Evolutionary conservation across 2,113 vertebrate species (phyloP), one percentile per base, ranked within the genome.

Genomic region (Elachura formosa): DNA sequence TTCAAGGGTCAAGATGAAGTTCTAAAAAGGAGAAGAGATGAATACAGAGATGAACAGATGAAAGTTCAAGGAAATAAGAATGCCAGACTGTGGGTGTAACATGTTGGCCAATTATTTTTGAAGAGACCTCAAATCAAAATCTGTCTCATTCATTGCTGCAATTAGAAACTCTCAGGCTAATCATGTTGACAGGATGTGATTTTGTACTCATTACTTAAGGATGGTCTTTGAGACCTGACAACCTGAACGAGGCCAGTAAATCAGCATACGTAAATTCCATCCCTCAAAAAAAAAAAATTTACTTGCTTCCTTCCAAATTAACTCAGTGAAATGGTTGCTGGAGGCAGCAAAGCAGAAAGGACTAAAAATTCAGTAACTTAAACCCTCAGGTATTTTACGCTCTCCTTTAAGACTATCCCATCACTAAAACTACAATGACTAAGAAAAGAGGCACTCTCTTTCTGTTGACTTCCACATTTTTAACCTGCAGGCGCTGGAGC

Each of bases 401-500:
- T 76, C 45, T 64, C 20, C n/a, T 86, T 95, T n/a, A 80, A 46
- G 73, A 56, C 75, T 71, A 23, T 87, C 34, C 52, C 88, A 14
- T 91, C n/a, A 34, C 36, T 71, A 11, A 43, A 41, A 25, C 34
- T n/a, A 25, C 34, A 59, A n/a, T 34, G 82, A 66, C 54, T 69
- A 81, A 84, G 40, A 75, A 18, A 9, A 0, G 26, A 87, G n/a
- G 67, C 67, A 64, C 79, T 45, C 78, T 77, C 46, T 89, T 71
- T 40, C 41, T 77, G 14, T 34, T 51, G 41, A 54, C 46, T 41
- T 52, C 14, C 19, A 8, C 46, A 13, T 95, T 93, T 97, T 63
- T 22, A 67, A 85, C 92, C 83, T 52, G 18, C 87, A 98, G 98
- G 98, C 98, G 0, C 93, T 98, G 90, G 98, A 99, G 96, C 98